Conservation (phyloP, 2,888 invertebrate genomes). For the Platycheirus albimanus region DNA sequence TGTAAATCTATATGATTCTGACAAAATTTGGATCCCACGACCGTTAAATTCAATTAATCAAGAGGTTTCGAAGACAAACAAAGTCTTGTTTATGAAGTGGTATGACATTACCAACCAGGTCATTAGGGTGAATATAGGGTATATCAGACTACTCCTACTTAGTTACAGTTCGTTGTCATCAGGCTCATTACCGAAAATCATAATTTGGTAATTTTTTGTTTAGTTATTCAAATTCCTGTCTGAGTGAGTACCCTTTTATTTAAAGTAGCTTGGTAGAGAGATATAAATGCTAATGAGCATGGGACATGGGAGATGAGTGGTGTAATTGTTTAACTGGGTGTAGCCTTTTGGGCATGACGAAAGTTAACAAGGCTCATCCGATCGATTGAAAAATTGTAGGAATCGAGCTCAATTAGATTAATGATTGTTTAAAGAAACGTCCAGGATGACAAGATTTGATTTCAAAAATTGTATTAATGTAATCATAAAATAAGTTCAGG, state of each 20-base stretch:
- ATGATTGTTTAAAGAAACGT: too few relatives aligned
- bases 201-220: conserved; percentile 44
- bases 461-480: too few relatives aligned
- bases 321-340: too few relatives aligned
- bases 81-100: background rate
- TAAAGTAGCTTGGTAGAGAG: background rate
- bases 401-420: too few relatives aligned
- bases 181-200: conserved; percentile 20
- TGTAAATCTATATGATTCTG: conserved; percentile 6
- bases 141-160: conserved; percentile 20
- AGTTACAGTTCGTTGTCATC: conserved; percentile 50
- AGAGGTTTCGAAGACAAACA: background rate
- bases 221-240: conserved; percentile 16
- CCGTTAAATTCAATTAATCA: conserved; percentile 67
- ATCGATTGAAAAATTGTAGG: too few relatives aligned
- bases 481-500: too few relatives aligned
- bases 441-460: too few relatives aligned
- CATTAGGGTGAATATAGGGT: conserved; percentile 11
- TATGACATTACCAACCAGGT: conserved; percentile 47
- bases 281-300: background rate
- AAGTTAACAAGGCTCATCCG: too few relatives aligned
- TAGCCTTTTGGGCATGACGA: too few relatives aligned
- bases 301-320: too few relatives aligned
- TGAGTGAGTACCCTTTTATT: background rate
- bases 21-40: conserved; percentile 32